These are phyloP conservation scores for Mus spretus DNA, from an alignment of 2,797 vertebrate species.

Conservation along the genomic window DNA sequence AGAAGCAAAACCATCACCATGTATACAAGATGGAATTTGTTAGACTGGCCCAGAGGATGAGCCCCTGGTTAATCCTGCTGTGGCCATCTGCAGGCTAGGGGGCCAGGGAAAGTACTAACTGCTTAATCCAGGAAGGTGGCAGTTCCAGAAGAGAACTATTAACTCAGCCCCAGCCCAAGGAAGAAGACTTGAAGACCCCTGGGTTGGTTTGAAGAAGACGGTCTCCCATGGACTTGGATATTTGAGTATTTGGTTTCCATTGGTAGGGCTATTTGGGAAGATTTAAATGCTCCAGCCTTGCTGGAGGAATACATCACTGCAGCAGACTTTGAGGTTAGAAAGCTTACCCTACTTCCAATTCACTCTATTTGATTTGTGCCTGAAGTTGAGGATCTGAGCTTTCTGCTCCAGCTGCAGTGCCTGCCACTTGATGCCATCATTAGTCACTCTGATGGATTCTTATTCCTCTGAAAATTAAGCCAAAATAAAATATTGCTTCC, in stretches of 20 bases:
- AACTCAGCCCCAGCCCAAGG: too few species aligned
- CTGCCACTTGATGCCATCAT: neutral
- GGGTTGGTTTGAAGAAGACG: neutral
- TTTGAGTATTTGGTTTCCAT: neutral
- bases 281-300: neutral
- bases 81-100: neutral
- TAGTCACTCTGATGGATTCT: neutral
- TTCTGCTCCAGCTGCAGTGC: neutral
- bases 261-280: neutral
- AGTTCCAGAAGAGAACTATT: neutral
- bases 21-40: neutral
- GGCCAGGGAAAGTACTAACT: neutral
- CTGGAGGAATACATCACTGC: neutral
- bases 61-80: neutral
- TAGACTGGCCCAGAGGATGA: neutral
- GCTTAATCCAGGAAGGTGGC: neutral
- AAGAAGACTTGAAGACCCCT: neutral
- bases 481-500: constrained; percentile 6
- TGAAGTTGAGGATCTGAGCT: neutral
- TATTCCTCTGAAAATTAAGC: neutral
- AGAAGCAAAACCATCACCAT: neutral
- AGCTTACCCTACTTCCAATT: neutral
- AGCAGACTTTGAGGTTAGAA: neutral
- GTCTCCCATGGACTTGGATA: neutral
- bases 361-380: neutral